phyloP scores from a whole-genome alignment of 2,797 vertebrate species.

The Chaenodraco wilsoni region DNA sequence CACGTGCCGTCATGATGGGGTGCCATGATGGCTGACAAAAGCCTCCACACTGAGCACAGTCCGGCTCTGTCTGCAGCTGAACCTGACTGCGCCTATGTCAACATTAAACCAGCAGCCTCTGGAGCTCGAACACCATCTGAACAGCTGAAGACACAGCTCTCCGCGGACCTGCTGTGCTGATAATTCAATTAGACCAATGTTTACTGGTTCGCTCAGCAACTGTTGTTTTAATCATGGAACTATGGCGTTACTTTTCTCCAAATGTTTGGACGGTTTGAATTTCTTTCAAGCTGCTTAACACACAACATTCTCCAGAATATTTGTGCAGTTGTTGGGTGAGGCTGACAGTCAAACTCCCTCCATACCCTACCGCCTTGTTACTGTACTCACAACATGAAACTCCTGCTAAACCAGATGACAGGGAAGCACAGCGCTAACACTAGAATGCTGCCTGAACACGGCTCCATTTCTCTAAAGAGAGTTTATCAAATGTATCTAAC shows the following conservation, averaged over 20 bases:
- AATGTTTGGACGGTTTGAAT: neutral
- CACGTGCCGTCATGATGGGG: conserved; percentile 12
- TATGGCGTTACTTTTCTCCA: neutral
- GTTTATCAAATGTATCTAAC: conserved; percentile 20
- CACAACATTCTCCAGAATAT: conserved; percentile 1
- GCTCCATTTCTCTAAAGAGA: conserved; percentile 24
- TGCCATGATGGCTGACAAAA: conserved; percentile 46
- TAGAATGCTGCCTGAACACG: conserved; percentile 26
- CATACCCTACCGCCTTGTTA: conserved; percentile 21
- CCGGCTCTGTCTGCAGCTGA: conserved; percentile 46
- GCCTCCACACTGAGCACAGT: conserved; percentile 38
- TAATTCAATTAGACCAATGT: neutral
- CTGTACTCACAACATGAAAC: conserved; percentile 49
- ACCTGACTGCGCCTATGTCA: conserved; percentile 22
- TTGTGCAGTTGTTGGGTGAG: conserved; percentile 16
- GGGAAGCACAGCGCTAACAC: conserved; percentile 36
- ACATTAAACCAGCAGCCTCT: neutral
- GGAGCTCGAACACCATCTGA: neutral
- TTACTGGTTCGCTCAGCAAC: neutral
- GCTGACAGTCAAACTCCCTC: conserved; percentile 10
- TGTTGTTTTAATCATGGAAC: neutral
- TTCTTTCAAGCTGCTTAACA: neutral
- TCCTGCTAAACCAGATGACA: conserved; percentile 53
- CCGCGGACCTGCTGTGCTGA: neutral
- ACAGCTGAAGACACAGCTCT: conserved; percentile 17